Conservation (phyloP, 2,113 vertebrate genomes). For the Ochotona curzoniae region DNA sequence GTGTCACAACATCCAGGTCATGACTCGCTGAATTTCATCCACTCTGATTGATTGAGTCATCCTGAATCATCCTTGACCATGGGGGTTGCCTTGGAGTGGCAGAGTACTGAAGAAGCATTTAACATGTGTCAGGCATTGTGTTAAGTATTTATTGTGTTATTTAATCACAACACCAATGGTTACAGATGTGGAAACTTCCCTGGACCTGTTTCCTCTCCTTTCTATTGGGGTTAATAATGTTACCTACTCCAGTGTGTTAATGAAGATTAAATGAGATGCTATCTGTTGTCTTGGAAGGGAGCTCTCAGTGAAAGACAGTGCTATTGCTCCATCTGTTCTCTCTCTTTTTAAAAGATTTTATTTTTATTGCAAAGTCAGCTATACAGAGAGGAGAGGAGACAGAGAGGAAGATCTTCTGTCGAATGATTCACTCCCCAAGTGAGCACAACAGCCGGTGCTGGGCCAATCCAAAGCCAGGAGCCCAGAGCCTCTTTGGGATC, state of each 20-base stretch:
- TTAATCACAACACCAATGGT: constrained; percentile 7
- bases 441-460: no score
- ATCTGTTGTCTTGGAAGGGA: not conserved
- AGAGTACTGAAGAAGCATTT: constrained; percentile 37
- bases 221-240: not conserved
- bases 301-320: not conserved
- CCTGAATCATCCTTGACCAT: constrained; percentile 63
- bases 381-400: no score
- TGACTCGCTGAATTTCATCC: constrained; percentile 81
- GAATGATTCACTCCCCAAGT: no score
- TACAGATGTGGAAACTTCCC: not conserved
- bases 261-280: constrained; percentile 7
- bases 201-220: not conserved
- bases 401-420: no score
- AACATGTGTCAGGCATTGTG: constrained; percentile 13
- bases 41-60: constrained; percentile 73
- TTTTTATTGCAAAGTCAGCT: no score
- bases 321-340: no score
- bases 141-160: constrained; percentile 10
- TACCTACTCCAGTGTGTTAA: not conserved
- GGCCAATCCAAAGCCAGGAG: no score
- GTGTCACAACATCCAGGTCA: no score
- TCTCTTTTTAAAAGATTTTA: no score
- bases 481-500: no score
- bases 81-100: constrained; percentile 33